A percentile compares a stretch with the other conserved stretches of the same genome.
These are phyloP conservation scores for Tragulus kanchil DNA, from an alignment of 2,113 vertebrate genomes.

Conservation along the genomic window DNA sequence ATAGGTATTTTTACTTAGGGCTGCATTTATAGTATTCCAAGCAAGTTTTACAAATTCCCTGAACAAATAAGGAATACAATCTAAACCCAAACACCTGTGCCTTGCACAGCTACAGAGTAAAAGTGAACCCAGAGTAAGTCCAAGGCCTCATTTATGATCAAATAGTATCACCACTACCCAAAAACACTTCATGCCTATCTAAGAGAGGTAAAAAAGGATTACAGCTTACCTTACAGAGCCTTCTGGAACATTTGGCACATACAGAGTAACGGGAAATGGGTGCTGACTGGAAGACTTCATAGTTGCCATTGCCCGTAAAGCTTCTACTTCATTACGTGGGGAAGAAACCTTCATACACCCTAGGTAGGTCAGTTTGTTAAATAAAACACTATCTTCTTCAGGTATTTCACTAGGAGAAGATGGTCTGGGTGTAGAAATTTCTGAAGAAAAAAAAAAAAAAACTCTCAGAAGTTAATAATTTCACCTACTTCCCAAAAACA, in stretches of 20 bases:
- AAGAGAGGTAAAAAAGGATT: background rate
- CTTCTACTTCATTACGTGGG: slow-evolving; percentile 95
- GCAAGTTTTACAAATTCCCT: slow-evolving; percentile 30
- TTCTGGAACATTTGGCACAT: slow-evolving; percentile 95
- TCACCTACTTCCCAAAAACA: background rate
- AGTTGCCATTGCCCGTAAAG: slow-evolving; percentile 94
- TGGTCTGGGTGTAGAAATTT: slow-evolving; percentile 80
- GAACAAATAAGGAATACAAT: background rate
- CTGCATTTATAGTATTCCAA: slow-evolving; percentile 32
- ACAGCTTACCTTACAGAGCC: slow-evolving; percentile 95
- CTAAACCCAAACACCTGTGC: background rate
- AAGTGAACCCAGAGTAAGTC: slow-evolving; percentile 38
- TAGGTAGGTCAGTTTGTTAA: slow-evolving; percentile 97
- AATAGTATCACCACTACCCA: background rate
- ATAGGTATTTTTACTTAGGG: slow-evolving; percentile 32
- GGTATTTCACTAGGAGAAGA: slow-evolving; percentile 81
- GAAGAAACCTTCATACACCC: slow-evolving; percentile 97
- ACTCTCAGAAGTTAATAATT: slow-evolving; percentile 42
- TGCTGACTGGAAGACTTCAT: slow-evolving; percentile 92
- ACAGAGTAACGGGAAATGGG: slow-evolving; percentile 93
- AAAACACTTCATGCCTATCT: slow-evolving; percentile 2
- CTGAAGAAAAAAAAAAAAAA: slow-evolving; percentile 76
- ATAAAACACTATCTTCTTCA: slow-evolving; percentile 97
- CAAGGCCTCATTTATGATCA: slow-evolving; percentile 12
- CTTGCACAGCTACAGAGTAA: background rate